Conservation (phyloP, 2,797 vertebrate genomes). For the Chaenodraco wilsoni region DNA sequence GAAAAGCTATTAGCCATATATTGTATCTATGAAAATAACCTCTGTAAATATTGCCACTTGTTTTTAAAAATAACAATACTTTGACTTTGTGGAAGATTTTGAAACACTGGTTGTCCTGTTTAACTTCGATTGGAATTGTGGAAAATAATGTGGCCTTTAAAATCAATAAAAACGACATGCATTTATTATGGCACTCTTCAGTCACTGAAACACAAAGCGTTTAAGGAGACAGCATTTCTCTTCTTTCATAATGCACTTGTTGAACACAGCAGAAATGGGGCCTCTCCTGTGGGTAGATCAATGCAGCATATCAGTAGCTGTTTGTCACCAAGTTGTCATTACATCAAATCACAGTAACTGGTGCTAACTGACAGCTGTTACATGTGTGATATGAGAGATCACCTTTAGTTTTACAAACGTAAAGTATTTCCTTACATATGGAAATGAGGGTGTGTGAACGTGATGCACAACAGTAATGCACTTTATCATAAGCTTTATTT, state of each 20-base stretch:
- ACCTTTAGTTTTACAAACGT: too few species aligned
- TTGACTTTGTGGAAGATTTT: constrained; percentile 32
- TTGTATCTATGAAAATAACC: constrained; percentile 36
- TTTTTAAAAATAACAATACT: constrained; percentile 29
- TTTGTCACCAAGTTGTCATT: background rate
- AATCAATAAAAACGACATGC: constrained; percentile 56
- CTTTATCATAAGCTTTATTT: too few species aligned
- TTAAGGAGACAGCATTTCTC: background rate
- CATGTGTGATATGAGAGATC: too few species aligned
- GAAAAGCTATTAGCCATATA: constrained; percentile 25
- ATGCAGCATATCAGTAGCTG: background rate
- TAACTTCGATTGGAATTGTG: constrained; percentile 33
- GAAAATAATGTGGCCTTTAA: constrained; percentile 52
- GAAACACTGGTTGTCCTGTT: constrained; percentile 52
- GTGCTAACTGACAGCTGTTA: background rate
- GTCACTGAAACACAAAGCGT: background rate
- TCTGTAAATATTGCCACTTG: constrained; percentile 47
- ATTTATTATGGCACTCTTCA: constrained; percentile 10
- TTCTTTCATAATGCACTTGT: background rate
- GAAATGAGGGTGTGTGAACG: too few species aligned
- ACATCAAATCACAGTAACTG: background rate
- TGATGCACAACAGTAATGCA: too few species aligned
- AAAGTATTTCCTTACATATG: too few species aligned
- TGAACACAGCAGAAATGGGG: background rate
- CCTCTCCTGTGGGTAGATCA: background rate